Conservation (phyloP, 2,888 invertebrate genomes). For the Vannuccia rotundouncinata region DNA sequence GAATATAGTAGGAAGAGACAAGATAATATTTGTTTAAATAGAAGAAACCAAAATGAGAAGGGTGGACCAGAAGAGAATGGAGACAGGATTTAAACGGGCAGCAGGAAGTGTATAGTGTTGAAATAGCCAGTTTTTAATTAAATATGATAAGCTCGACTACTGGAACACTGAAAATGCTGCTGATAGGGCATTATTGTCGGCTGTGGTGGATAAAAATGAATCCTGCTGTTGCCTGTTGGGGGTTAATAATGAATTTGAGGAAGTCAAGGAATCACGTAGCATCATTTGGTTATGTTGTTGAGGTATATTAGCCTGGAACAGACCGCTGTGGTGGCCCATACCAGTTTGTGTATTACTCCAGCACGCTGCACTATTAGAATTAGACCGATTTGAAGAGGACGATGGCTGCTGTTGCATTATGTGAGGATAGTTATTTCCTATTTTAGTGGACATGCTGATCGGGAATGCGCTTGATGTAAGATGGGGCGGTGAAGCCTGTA, state of each 20-base stretch:
- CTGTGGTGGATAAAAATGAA: not conserved
- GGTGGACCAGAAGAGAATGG: not conserved
- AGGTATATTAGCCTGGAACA: not conserved
- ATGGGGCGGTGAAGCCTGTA: not conserved
- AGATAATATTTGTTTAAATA: not conserved
- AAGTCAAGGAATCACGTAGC: conserved; percentile 20
- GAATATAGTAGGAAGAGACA: too few species aligned
- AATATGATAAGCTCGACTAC: too few species aligned
- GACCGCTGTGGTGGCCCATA: not conserved
- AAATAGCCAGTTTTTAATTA: too few species aligned
- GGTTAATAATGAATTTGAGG: not conserved
- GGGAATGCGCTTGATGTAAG: not conserved
- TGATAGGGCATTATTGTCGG: not conserved
- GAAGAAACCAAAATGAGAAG: not conserved
- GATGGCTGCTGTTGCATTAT: not conserved
- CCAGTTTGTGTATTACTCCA: not conserved
- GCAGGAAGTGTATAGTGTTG: not conserved
- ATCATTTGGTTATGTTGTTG: not conserved
- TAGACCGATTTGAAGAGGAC: not conserved
- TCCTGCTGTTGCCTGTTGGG: too few species aligned
- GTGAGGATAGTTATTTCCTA: not conserved
- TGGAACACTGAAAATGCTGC: conserved; percentile 5
- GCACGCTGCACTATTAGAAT: not conserved
- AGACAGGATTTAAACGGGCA: not conserved
- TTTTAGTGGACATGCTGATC: not conserved